Evolutionary conservation across 1,140 invertebrate genomes (phyloP).

Genomic region (Camponotus vicinus): DNA sequence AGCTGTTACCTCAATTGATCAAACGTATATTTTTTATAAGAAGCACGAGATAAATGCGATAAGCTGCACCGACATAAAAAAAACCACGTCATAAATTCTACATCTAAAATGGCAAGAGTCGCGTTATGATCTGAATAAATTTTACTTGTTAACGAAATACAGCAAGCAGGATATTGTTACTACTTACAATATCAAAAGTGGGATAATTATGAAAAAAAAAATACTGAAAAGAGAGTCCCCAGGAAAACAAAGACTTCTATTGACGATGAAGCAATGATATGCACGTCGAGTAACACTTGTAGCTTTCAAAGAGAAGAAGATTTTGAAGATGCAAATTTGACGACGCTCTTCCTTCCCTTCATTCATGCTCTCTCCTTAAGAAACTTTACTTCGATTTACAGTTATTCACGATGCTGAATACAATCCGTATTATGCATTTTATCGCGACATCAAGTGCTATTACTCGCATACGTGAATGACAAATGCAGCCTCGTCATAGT

Average conservation of each 20-base stretch:
- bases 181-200: not conserved
- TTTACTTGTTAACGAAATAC: constrained; percentile 32
- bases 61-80: not conserved
- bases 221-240: not conserved
- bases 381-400: constrained; percentile 20
- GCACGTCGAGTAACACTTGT: constrained; percentile 12
- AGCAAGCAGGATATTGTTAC: constrained; percentile 2
- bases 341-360: constrained; percentile 11
- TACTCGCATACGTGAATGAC: not conserved
- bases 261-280: constrained; percentile 36
- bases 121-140: constrained; percentile 38
- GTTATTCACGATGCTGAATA: constrained; percentile 30
- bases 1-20: constrained; percentile 39
- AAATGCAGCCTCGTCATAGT: constrained; percentile 12
- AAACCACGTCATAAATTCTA: not conserved
- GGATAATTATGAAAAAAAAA: not conserved
- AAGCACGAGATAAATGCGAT: not conserved
- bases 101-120: not conserved
- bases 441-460: constrained; percentile 8
- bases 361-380: not conserved
- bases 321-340: constrained; percentile 43
- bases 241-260: constrained; percentile 31
- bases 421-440: constrained; percentile 33
- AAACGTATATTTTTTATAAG: not conserved
- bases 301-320: constrained; percentile 18